Evolutionary conservation across 1,140 invertebrate genomes (phyloP), one percentile per base, ranked within the genome.

Genomic region (Drosophila murphyi): DNA sequence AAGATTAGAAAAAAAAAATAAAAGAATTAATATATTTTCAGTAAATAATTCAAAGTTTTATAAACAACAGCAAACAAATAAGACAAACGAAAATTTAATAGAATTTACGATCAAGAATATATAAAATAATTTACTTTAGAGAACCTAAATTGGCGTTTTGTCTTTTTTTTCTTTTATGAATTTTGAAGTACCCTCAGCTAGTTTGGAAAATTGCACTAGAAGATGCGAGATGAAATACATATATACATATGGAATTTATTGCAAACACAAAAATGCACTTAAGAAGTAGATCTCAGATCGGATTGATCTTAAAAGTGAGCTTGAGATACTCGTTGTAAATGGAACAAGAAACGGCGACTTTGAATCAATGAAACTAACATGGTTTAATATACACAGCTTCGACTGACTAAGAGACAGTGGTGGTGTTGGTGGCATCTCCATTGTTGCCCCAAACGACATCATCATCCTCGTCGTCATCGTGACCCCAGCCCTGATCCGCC

Each of bases 391-490:
- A 4, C 3, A 37, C 28, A 41, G 28, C 20, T 41, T 60, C 34
- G 6, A n/a, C 47, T 54, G 37, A 35, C 34, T 62, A 63, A n/a
- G 41, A 43, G 34, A 52, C 37, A 4, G 39, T 43, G 10, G 20
- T 20, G 20, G 20, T 20, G 20, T 3, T 62, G 39, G 59, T n/a
- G 5, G 50, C 3, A 8, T 59, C 32, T 3, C 10, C 48, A 29
- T 45, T 57, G 12, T 28, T 70, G 29, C 78, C 82, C 82, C 82
- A 87, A 5, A 76, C 68, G 3, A 82, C 55, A 60, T 70, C 71
- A 29, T 72, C 76, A 39, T 77, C 77, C 20, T 82, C 79, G 43
- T 90, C 79, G 8, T 85, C 77, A n/a, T 92, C 78, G 6, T 83
- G 80, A 1, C 76, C 78, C 91, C 91, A 92, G 32, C 91, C 88